Percentiles rank a stretch among this genome's conserved stretches.
phyloP scores from a whole-genome alignment of 2,113 vertebrate genomes.

The Semnopithecus entellus region DNA sequence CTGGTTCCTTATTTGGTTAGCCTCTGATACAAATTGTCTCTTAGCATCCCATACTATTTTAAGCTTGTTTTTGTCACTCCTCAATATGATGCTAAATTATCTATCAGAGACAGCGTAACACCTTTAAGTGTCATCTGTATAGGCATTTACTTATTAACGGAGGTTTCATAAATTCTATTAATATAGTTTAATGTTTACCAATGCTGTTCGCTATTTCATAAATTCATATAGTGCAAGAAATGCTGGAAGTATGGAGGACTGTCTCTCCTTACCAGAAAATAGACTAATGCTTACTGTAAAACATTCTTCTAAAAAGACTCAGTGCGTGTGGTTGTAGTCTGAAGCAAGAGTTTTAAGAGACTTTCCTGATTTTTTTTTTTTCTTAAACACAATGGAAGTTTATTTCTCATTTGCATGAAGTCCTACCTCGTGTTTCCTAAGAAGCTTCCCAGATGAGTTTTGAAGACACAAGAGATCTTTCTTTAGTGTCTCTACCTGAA shows the following conservation, averaged over 20 bases:
- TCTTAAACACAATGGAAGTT: background rate
- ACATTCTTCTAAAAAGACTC: background rate
- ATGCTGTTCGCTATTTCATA: background rate
- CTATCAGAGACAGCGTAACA: background rate
- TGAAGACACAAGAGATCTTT: background rate
- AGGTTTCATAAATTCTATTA: background rate
- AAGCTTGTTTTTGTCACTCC: background rate
- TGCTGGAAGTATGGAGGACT: background rate
- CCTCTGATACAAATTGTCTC: background rate
- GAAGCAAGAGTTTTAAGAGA: background rate
- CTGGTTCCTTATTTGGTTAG: background rate
- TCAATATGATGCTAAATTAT: background rate
- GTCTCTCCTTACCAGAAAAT: background rate
- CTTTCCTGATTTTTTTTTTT: background rate
- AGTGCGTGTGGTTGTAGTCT: background rate
- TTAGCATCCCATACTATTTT: background rate
- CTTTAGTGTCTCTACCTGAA: background rate
- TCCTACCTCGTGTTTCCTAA: background rate
- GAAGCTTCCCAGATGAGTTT: background rate
- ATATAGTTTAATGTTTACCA: background rate
- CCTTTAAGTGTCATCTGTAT: background rate
- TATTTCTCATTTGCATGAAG: background rate
- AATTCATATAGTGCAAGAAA: background rate
- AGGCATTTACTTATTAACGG: background rate
- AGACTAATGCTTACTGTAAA: background rate